Base-by-base conservation (phyloP, 2,797 vertebrate genomes). In the Syndactyla subalaris region DNA sequence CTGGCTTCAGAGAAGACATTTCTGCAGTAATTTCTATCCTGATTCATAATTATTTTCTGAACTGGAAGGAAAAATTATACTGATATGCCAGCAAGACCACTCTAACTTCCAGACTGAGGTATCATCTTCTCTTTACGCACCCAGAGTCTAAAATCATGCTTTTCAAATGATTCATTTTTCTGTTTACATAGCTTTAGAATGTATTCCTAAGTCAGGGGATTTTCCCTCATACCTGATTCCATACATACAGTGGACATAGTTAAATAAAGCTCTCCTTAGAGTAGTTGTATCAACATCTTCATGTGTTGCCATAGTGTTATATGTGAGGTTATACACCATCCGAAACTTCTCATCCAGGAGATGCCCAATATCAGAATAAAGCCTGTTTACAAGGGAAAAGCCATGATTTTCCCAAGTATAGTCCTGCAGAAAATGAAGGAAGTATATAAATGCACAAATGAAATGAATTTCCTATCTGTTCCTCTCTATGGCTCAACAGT, bases 241-340 rank as follows among this genome's bases (percentile, higher is more conserved):
- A 88, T 98, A 98, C 98, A 98, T 98, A 97, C 98, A 98, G 97
- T 98, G 98, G 76, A 98, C 98, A 39, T 98, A 98, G 96, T 98
- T 98, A 97, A 98, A 98, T 94, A 98, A 98, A 85, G 98, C 98
- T 97, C 98, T 98, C 93, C 98, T 97, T 79, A 98, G 92, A 29
- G 95, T 98, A 94, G 98, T 98, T 45, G 98, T 98, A 93, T 98
- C 98, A 46, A 98, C 98, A 59, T 98, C 98, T 95, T 98, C 98
- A 5, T 98, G 98, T 11, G 96, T 98, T 88, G 98, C 98, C 98
- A 98, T 98, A 94, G 98, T 98, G 97, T 98, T 98, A 93, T 98
- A 98, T 0, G 98, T 98, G 93, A 98, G 98, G 92, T 97, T 98
- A 92, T 98, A 98, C 32, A 98, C 98, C 97, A 98, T 98, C 43